Percentiles rank a stretch among this genome's conserved stretches.
These are phyloP conservation scores for Solenodon paradoxus DNA, from an alignment of 2,113 vertebrate genomes.

Conservation along the genomic window DNA sequence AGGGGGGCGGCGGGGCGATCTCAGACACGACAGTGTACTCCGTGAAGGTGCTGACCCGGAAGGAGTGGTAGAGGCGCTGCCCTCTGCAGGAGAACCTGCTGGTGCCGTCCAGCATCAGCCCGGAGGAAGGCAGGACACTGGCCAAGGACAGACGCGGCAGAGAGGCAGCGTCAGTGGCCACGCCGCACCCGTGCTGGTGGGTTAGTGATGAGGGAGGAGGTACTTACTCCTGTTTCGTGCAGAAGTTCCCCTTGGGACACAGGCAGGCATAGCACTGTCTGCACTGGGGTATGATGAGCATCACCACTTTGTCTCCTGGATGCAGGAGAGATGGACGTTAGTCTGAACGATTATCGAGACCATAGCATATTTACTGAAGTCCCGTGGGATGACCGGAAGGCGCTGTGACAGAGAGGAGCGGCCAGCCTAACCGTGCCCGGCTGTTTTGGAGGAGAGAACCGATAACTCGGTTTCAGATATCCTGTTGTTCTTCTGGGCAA, in stretches of 20 bases:
- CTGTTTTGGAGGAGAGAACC: not conserved
- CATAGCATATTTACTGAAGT: not conserved
- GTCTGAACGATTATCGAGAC: not conserved
- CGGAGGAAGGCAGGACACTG: slow-evolving; percentile 9
- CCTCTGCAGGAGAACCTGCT: slow-evolving; percentile 85
- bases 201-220: no score
- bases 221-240: slow-evolving; percentile 84
- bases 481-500: not conserved
- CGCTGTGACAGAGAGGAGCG: not conserved
- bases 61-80: slow-evolving; percentile 82
- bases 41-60: slow-evolving; percentile 86
- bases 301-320: slow-evolving; percentile 86
- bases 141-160: no score
- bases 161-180: no score
- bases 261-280: slow-evolving; percentile 79
- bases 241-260: slow-evolving; percentile 81
- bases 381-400: not conserved
- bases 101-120: slow-evolving; percentile 71
- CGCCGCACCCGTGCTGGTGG: no score
- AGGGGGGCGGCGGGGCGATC: slow-evolving; percentile 81
- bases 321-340: not conserved
- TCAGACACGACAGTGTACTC: slow-evolving; percentile 86
- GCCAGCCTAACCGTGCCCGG: not conserved
- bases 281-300: slow-evolving; percentile 84
- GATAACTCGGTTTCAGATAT: not conserved